These are phyloP conservation scores for Lordiphosa fenestrarum DNA, from an alignment of 2,888 invertebrate species.

Conservation along the genomic window DNA sequence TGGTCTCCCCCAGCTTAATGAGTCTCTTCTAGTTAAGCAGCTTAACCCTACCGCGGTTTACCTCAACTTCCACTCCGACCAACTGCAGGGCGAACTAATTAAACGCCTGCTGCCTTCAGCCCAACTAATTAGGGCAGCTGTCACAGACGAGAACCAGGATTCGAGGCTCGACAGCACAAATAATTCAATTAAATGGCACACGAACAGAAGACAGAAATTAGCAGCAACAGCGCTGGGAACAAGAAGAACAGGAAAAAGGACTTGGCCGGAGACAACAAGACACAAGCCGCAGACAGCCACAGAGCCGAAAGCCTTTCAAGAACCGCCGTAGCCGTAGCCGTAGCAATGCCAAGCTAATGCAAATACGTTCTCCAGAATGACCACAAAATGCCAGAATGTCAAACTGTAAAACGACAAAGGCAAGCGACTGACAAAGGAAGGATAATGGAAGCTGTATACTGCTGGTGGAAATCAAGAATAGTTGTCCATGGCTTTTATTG, in stretches of 20 bases:
- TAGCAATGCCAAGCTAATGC: constrained; percentile 40
- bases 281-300: constrained; percentile 35
- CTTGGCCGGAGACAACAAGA: constrained; percentile 7
- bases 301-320: constrained; percentile 21
- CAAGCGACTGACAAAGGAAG: neutral
- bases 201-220: constrained; percentile 31
- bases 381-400: constrained; percentile 44
- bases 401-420: constrained; percentile 21
- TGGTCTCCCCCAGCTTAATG: constrained; percentile 30
- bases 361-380: constrained; percentile 32
- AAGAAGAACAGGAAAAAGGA: constrained; percentile 17
- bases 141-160: constrained; percentile 40
- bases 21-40: constrained; percentile 40
- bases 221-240: constrained; percentile 14
- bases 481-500: too few species aligned
- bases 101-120: constrained; percentile 51
- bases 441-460: neutral
- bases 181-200: constrained; percentile 68
- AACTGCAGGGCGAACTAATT: constrained; percentile 54
- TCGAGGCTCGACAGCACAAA: constrained; percentile 45
- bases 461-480: neutral
- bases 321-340: constrained; percentile 27
- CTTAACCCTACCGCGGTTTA: constrained; percentile 63
- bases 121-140: constrained; percentile 62
- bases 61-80: constrained; percentile 38